A percentile compares a stretch with the other conserved stretches of the same genome.
phyloP scores from a whole-genome alignment of 2,888 invertebrate genomes.

The Melanostoma scalare region DNA sequence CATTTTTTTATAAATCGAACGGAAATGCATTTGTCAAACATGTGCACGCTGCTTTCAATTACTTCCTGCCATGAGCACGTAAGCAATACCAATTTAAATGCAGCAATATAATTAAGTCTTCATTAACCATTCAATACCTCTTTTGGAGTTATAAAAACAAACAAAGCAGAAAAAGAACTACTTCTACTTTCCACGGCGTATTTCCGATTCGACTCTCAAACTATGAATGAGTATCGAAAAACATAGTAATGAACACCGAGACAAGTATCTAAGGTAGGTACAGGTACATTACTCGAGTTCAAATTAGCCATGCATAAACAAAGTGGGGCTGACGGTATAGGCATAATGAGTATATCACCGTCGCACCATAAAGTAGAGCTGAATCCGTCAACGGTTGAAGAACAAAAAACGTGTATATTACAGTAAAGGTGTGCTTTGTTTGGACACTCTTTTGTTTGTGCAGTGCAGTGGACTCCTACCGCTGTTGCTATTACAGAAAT shows the following conservation, averaged over 20 bases:
- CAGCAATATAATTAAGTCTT: constrained; percentile 45
- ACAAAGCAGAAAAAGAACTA: constrained; percentile 15
- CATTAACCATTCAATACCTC: background rate
- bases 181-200: constrained; percentile 44
- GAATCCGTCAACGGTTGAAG: constrained; percentile 35
- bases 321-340: constrained; percentile 53
- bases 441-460: constrained; percentile 18
- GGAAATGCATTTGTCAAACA: constrained; percentile 32
- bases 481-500: no score
- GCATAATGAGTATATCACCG: constrained; percentile 59
- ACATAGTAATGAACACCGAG: constrained; percentile 56
- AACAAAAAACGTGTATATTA: constrained; percentile 28
- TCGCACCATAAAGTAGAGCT: constrained; percentile 62
- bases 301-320: constrained; percentile 68
- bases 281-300: constrained; percentile 67
- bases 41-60: background rate
- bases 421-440: constrained; percentile 36
- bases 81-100: constrained; percentile 54
- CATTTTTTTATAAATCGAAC: constrained; percentile 17
- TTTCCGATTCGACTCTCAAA: constrained; percentile 58
- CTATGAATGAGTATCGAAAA: constrained; percentile 63
- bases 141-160: constrained; percentile 4
- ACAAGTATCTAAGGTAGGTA: constrained; percentile 39
- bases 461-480: constrained; percentile 34
- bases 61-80: constrained; percentile 30